A percentile compares a stretch with the other conserved stretches of the same genome.
phyloP scores from a whole-genome alignment of 2,888 invertebrate genomes.

The Acanthopleura granulata region DNA sequence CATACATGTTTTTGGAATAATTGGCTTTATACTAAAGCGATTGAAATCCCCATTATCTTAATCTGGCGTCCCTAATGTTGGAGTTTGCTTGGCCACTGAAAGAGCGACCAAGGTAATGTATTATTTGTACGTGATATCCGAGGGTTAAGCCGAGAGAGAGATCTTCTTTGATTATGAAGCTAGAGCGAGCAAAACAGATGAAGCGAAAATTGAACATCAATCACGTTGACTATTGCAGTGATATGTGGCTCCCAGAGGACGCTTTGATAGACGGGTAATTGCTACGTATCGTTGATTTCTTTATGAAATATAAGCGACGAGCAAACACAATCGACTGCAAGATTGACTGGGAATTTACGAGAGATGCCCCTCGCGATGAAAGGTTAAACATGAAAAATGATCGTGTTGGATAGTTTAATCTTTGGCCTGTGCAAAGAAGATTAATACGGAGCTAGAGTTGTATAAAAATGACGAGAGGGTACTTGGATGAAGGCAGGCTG shows the following conservation, averaged over 20 bases:
- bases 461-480: background rate
- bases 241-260: background rate
- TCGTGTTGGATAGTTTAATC: constrained; percentile 7
- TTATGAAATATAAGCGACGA: constrained; percentile 20
- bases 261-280: constrained; percentile 9
- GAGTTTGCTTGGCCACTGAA: too few relatives aligned
- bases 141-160: background rate
- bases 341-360: constrained; percentile 1
- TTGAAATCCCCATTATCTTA: background rate
- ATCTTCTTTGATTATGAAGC: background rate
- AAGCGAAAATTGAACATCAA: background rate
- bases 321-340: background rate
- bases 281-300: constrained; percentile 1
- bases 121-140: background rate
- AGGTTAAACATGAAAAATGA: constrained; percentile 16
- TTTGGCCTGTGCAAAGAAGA: background rate
- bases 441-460: constrained; percentile 1
- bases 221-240: background rate
- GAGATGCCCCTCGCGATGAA: background rate
- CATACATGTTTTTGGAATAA: too few relatives aligned
- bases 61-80: too few relatives aligned
- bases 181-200: background rate
- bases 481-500: background rate
- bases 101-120: background rate
- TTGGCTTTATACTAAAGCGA: background rate